Percentiles rank a stretch among this genome's conserved stretches.
phyloP scores from a whole-genome alignment of 2,113 vertebrate genomes.

The Stomatorhinus ivindoensis region DNA sequence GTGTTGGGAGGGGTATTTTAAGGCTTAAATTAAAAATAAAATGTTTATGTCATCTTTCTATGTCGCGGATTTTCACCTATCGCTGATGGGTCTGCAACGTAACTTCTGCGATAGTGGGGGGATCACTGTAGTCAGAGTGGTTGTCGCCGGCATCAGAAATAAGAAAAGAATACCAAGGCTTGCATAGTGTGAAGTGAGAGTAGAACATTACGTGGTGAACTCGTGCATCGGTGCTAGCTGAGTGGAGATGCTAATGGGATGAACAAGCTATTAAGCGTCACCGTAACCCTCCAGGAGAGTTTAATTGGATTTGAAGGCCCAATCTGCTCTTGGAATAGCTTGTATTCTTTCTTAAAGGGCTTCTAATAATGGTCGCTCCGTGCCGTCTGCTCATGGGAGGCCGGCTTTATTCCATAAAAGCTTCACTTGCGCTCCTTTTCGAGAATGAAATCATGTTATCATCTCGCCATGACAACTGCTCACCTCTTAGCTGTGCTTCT shows the following conservation, averaged over 20 bases:
- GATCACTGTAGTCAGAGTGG: neutral
- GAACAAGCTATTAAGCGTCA: neutral
- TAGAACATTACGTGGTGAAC: neutral
- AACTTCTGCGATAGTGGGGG: too few relatives aligned
- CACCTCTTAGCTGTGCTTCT: neutral
- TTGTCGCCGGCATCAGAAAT: neutral
- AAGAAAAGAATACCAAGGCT: neutral
- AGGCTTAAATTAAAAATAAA: too few relatives aligned
- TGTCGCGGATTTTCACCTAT: too few relatives aligned
- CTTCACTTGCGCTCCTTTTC: neutral
- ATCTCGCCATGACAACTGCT: neutral
- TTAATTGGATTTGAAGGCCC: neutral
- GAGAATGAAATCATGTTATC: neutral
- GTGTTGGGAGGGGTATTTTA: too few relatives aligned
- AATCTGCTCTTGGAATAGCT: neutral
- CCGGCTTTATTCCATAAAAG: neutral
- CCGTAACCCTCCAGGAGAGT: neutral
- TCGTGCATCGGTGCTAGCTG: neutral
- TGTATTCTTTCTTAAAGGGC: neutral
- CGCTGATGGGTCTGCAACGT: too few relatives aligned
- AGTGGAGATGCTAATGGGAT: neutral
- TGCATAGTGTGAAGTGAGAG: neutral
- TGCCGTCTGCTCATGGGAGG: neutral
- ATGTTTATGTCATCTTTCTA: too few relatives aligned
- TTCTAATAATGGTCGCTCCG: neutral